Conservation (phyloP, 2,888 invertebrate genomes). For the Tetranychus truncatus region DNA sequence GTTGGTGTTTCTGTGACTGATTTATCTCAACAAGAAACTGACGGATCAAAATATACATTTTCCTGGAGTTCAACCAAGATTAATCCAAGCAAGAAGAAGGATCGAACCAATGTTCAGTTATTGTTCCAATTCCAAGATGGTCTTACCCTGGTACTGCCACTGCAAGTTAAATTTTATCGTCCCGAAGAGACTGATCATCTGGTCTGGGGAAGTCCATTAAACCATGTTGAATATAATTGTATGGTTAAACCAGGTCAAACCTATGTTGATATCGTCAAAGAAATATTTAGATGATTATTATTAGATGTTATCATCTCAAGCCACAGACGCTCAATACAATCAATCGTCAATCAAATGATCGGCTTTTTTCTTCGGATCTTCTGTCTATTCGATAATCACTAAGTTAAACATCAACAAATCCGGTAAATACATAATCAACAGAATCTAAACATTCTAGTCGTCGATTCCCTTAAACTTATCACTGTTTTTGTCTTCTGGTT, state of each 20-base stretch:
- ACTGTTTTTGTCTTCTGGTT: too few relatives aligned
- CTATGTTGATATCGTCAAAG: constrained; percentile 38
- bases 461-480: too few relatives aligned
- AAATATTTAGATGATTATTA: constrained; percentile 35
- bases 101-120: constrained; percentile 20
- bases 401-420: too few relatives aligned
- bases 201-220: constrained; percentile 39
- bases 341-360: too few relatives aligned
- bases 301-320: too few relatives aligned
- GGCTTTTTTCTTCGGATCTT: too few relatives aligned
- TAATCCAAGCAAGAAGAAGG: constrained; percentile 21
- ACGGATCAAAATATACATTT: constrained; percentile 23
- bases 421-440: too few relatives aligned
- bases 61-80: constrained; percentile 22
- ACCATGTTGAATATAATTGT: constrained; percentile 41
- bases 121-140: constrained; percentile 34
- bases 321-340: too few relatives aligned
- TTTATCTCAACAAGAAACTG: constrained; percentile 13
- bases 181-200: constrained; percentile 38
- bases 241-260: constrained; percentile 33
- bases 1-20: constrained; percentile 17
- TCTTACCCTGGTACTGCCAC: constrained; percentile 37
- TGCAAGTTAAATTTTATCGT: constrained; percentile 41
- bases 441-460: too few relatives aligned
- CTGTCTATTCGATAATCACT: too few relatives aligned